Percentiles rank a stretch among this genome's conserved stretches.
Conservation (phyloP, 2,113 vertebrate genomes). For the Odontesthes bonariensis region DNA sequence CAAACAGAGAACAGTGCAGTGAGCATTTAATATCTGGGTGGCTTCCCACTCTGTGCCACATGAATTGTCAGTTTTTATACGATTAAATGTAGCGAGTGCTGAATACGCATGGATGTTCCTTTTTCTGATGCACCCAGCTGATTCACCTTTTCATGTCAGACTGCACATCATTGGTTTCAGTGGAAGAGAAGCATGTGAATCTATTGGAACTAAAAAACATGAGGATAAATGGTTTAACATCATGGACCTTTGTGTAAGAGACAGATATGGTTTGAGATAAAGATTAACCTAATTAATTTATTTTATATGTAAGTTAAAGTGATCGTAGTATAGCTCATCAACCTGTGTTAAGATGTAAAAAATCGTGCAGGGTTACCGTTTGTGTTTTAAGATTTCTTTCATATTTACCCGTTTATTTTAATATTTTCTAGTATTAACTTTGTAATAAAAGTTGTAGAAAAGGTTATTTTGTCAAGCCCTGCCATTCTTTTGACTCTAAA, state of each 20-base stretch:
- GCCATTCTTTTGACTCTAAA: too few species aligned
- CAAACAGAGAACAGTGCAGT: constrained; percentile 35
- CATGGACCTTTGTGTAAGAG: neutral
- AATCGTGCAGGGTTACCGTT: too few species aligned
- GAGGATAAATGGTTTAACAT: neutral
- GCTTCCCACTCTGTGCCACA: constrained; percentile 33
- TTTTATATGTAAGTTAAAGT: constrained; percentile 1
- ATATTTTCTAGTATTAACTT: too few species aligned
- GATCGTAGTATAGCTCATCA: neutral
- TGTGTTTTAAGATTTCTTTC: too few species aligned
- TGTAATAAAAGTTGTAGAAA: too few species aligned
- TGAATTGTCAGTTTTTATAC: constrained; percentile 42
- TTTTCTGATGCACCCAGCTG: constrained; percentile 19
- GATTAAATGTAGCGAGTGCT: constrained; percentile 30
- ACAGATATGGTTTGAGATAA: neutral
- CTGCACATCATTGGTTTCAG: constrained; percentile 3
- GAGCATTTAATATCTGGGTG: constrained; percentile 35
- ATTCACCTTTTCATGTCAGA: constrained; percentile 32
- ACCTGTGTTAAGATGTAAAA: neutral
- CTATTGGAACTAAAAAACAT: constrained; percentile 15
- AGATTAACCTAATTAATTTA: neutral
- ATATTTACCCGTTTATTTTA: too few species aligned
- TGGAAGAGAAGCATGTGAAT: neutral
- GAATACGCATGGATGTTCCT: constrained; percentile 26
- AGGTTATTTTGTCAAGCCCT: too few species aligned